phyloP scores from a whole-genome alignment of 2,113 vertebrate species.

The Phyllostomus hastatus region DNA sequence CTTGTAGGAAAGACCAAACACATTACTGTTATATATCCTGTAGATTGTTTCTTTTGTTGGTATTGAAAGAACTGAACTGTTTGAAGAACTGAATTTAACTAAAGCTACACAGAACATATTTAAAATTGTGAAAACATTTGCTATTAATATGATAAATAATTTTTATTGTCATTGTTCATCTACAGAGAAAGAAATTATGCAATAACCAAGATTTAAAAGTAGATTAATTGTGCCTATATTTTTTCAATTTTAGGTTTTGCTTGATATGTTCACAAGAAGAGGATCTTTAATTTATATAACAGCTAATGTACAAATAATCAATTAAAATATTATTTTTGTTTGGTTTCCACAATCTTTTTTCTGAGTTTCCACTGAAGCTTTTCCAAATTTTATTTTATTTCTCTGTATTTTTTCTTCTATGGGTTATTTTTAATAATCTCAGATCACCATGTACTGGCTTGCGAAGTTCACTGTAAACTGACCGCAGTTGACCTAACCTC shows the following conservation, averaged over 20 bases:
- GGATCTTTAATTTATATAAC: conserved; percentile 57
- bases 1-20: not conserved
- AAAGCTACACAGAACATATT: not conserved
- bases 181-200: not conserved
- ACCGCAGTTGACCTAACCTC: not conserved
- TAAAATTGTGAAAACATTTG: not conserved
- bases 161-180: conserved; percentile 6
- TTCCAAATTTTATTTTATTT: not conserved
- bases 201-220: not conserved
- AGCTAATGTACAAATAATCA: conserved; percentile 53
- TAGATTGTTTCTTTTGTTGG: not conserved
- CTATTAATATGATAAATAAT: not conserved
- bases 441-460: not conserved
- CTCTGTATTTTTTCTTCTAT: not conserved
- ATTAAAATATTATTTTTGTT: conserved; percentile 46
- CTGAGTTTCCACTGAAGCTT: not conserved
- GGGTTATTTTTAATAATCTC: not conserved
- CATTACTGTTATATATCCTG: not conserved
- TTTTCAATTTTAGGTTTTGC: conserved; percentile 59
- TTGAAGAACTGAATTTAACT: not conserved
- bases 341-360: not conserved
- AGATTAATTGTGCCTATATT: not conserved
- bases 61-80: not conserved
- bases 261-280: conserved; percentile 54
- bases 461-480: not conserved